These are phyloP conservation scores for Dufourea novaeangliae DNA, from an alignment of 1,140 invertebrate genomes.

Conservation along the genomic window DNA sequence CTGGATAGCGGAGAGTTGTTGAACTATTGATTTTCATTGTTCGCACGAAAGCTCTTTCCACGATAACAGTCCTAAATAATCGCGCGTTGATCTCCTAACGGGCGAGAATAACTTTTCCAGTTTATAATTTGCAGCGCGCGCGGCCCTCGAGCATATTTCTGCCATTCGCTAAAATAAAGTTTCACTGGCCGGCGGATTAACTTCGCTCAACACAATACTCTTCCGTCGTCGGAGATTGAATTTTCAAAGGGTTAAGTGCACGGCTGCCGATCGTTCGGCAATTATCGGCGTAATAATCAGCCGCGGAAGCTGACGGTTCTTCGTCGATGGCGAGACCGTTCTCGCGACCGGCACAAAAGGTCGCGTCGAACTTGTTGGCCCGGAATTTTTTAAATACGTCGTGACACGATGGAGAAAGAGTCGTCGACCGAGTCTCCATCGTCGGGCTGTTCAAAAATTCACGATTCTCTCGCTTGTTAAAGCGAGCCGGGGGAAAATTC, in stretches of 20 bases:
- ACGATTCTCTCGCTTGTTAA: slow-evolving; percentile 50
- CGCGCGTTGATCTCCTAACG: background rate
- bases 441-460: slow-evolving; percentile 42
- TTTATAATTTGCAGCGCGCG: background rate
- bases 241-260: background rate
- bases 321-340: background rate
- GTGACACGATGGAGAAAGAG: background rate
- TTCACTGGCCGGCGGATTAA: background rate
- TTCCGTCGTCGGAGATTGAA: background rate
- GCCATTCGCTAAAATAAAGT: background rate
- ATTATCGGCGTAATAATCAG: slow-evolving; percentile 46
- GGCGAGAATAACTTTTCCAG: background rate
- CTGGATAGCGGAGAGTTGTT: background rate
- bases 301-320: background rate
- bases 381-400: slow-evolving; percentile 36
- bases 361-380: slow-evolving; percentile 33
- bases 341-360: slow-evolving; percentile 11
- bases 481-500: slow-evolving; percentile 33
- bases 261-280: slow-evolving; percentile 12
- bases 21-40: slow-evolving; percentile 6
- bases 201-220: background rate
- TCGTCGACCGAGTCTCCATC: background rate
- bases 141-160: background rate
- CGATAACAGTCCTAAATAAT: background rate
- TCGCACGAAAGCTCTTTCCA: background rate